Percentiles rank a stretch among this genome's conserved stretches.
Conservation (phyloP, 2,113 vertebrate genomes). For the Hystrix brachyura region DNA sequence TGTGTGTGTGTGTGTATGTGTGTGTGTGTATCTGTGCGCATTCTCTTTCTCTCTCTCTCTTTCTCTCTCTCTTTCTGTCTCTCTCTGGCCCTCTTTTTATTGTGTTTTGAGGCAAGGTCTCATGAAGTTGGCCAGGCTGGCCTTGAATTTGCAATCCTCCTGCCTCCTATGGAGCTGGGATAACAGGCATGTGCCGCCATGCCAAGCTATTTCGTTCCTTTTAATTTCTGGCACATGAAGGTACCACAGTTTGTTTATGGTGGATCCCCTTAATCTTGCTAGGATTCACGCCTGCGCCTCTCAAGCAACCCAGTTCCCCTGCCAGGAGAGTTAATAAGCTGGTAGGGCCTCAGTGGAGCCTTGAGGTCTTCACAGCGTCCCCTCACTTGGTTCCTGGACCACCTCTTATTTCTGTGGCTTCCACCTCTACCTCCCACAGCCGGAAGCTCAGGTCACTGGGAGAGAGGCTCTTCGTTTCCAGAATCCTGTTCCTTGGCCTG, state of each 20-base stretch:
- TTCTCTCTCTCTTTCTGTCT: too few relatives aligned
- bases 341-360: neutral
- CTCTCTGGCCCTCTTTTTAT: neutral
- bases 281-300: rapidly evolving
- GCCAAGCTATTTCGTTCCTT: neutral
- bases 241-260: neutral
- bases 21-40: neutral
- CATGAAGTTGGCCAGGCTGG: neutral
- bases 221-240: neutral
- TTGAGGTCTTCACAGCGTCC: neutral
- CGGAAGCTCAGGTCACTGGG: neutral
- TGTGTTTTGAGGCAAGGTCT: neutral
- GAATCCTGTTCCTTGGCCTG: neutral
- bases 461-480: neutral
- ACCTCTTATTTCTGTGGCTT: neutral
- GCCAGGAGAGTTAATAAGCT: too few relatives aligned
- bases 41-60: too few relatives aligned
- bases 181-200: neutral
- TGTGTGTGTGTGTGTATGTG: neutral
- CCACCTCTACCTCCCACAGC: neutral
- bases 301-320: too few relatives aligned
- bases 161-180: neutral
- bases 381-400: neutral
- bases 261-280: neutral
- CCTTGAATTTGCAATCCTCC: neutral